phyloP scores from a whole-genome alignment of 2,113 vertebrate species.

The Willisornis vidua region DNA sequence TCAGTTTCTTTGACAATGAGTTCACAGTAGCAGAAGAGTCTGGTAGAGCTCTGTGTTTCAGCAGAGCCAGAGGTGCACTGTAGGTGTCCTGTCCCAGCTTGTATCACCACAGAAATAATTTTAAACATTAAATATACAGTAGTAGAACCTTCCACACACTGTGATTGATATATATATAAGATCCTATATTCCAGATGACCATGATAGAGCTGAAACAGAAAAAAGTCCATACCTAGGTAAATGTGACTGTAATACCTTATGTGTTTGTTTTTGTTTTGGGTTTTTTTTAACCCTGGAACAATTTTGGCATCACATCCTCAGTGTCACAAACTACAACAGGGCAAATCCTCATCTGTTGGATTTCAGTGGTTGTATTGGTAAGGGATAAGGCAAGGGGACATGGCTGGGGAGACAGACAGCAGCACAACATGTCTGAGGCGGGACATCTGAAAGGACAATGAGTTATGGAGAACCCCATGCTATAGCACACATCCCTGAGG shows the following conservation, averaged over 20 bases:
- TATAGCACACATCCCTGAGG: background rate
- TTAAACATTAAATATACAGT: background rate
- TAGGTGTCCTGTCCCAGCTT: background rate
- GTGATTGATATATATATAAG: background rate
- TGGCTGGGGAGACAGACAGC: accelerated
- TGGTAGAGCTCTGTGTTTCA: background rate
- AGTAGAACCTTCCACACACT: background rate
- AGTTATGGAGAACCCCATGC: accelerated
- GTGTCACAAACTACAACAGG: background rate
- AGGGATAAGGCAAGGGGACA: background rate
- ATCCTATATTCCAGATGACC: background rate
- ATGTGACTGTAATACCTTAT: background rate
- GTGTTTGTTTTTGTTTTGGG: background rate
- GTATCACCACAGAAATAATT: background rate
- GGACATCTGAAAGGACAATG: background rate
- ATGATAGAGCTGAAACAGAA: accelerated
- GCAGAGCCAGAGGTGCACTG: background rate
- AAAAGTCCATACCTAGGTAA: accelerated
- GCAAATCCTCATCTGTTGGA: background rate
- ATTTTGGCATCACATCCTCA: background rate
- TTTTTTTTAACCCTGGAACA: background rate
- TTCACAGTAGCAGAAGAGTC: background rate
- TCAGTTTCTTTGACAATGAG: background rate
- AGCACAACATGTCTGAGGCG: accelerated
- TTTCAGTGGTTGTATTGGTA: accelerated